Conservation (phyloP, 2,797 vertebrate species). For the Arctocebus calabarensis region DNA sequence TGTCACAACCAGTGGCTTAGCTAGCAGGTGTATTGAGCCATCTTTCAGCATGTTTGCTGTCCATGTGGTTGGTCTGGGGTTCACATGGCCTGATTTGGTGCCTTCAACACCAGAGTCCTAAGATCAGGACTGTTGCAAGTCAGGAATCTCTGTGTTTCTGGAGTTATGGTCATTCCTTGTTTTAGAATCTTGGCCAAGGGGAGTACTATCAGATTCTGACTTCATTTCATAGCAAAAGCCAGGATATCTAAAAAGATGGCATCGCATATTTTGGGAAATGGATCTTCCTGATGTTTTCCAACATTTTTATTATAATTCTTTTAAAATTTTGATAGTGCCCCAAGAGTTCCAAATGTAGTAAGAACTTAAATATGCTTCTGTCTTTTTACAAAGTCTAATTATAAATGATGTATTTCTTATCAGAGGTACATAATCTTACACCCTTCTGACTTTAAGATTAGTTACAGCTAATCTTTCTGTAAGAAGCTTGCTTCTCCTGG, state of each 20-base stretch:
- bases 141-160: background rate
- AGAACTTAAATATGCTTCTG: background rate
- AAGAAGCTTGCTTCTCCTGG: background rate
- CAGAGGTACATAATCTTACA: background rate
- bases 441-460: background rate
- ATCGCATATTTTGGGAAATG: background rate
- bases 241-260: conserved; percentile 5
- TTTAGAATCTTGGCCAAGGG: conserved; percentile 54
- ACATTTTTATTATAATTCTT: background rate
- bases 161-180: background rate
- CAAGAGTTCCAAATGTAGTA: background rate
- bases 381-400: conserved; percentile 23
- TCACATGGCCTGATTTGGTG: background rate
- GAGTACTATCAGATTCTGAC: background rate
- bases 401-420: background rate
- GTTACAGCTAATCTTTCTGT: background rate
- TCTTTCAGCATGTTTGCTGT: background rate
- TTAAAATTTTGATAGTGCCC: background rate
- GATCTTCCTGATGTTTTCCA: conserved; percentile 27
- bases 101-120: background rate
- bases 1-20: background rate
- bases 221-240: conserved; percentile 60
- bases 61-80: background rate
- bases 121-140: background rate
- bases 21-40: background rate